phyloP scores from a whole-genome alignment of 2,797 vertebrate species.

The Knipowitschia caucasica region DNA sequence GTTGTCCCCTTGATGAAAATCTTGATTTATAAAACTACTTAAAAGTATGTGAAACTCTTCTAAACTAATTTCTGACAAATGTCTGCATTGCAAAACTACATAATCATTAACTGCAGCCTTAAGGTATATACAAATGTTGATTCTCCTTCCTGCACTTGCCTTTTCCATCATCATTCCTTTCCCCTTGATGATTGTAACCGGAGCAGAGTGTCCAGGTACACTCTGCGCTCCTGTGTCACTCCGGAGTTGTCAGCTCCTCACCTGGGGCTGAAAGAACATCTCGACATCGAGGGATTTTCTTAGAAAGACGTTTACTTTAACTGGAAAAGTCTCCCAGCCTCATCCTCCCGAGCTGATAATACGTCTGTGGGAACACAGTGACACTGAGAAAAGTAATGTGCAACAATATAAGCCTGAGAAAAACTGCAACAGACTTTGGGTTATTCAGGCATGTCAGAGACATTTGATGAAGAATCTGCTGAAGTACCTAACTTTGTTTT shows the following conservation, averaged over 20 bases:
- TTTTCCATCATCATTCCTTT: neutral
- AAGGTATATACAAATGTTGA: no score
- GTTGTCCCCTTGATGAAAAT: no score
- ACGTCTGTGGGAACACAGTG: slow-evolving; percentile 1
- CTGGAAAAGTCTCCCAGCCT: neutral
- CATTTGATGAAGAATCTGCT: no score
- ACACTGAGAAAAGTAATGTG: slow-evolving; percentile 1
- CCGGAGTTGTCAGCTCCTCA: neutral
- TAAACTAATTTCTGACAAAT: no score
- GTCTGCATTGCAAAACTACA: no score
- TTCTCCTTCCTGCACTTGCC: neutral
- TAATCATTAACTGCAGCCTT: no score
- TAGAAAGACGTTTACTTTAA: slow-evolving; percentile 1
- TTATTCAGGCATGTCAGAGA: neutral
- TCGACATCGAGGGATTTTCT: slow-evolving; percentile 9
- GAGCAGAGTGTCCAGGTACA: neutral
- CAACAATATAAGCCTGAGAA: neutral
- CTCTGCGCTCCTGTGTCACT: neutral
- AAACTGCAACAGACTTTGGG: neutral
- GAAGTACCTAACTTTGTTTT: no score
- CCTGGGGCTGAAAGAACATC: slow-evolving; percentile 8
- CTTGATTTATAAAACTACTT: no score
- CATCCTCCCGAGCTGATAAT: neutral
- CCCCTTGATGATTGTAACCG: neutral
- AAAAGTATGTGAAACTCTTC: no score